A percentile compares a stretch with the other conserved stretches of the same genome.
phyloP scores from a whole-genome alignment of 2,113 vertebrate species.

The Pedetes capensis region DNA sequence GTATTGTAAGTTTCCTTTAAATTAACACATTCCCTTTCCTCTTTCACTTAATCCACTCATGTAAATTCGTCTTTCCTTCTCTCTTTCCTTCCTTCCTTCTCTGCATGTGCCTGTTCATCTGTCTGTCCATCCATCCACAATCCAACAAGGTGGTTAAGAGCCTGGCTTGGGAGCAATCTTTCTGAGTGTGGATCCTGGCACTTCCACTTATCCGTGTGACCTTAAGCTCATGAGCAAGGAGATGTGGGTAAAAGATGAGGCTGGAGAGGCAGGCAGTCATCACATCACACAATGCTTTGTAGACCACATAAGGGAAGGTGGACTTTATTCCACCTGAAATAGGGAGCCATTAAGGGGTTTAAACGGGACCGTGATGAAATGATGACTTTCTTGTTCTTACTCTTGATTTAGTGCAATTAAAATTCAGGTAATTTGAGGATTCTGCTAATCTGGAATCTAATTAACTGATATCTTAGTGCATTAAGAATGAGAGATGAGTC shows the following conservation, averaged over 20 bases:
- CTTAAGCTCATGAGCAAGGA: not conserved
- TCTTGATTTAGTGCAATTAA: conserved; percentile 5
- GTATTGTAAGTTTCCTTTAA: not conserved
- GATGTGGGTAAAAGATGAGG: not conserved
- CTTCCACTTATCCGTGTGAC: not conserved
- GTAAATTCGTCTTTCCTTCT: not conserved
- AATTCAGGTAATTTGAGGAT: not conserved
- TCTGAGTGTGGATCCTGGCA: not conserved
- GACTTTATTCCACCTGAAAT: not conserved
- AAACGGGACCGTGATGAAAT: not conserved
- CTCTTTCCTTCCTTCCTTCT: not conserved
- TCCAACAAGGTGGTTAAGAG: not conserved
- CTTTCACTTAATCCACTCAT: not conserved
- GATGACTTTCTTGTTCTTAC: not conserved
- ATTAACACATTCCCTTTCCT: not conserved
- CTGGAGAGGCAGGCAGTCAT: not conserved
- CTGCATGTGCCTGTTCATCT: not conserved
- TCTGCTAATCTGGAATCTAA: not conserved
- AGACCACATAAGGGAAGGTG: not conserved
- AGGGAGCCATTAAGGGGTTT: not conserved
- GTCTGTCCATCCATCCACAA: not conserved
- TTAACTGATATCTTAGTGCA: not conserved
- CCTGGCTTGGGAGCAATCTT: not conserved
- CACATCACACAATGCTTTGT: not conserved
- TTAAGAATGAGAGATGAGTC: not conserved